These are phyloP conservation scores for Drosophila demipolita DNA, from an alignment of 2,888 invertebrate species.

Conservation along the genomic window DNA sequence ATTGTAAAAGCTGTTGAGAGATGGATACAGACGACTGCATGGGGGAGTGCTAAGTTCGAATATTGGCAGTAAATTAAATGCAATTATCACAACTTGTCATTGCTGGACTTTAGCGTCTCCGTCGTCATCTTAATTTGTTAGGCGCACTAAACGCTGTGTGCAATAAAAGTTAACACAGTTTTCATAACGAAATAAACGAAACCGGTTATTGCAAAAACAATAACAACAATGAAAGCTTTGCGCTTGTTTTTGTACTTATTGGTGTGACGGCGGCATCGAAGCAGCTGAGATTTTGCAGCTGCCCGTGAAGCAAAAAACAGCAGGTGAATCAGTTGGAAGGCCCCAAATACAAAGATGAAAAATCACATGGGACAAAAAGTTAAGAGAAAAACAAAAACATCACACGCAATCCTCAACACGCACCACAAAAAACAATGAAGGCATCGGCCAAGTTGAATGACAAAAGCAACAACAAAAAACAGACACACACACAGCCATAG, in stretches of 20 bases:
- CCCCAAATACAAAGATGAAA: constrained; percentile 8
- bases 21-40: neutral
- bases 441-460: constrained; percentile 63
- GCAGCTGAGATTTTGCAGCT: constrained; percentile 76
- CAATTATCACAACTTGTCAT: constrained; percentile 46
- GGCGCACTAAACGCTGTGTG: constrained; percentile 39
- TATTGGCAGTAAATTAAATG: constrained; percentile 13
- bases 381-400: neutral
- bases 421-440: constrained; percentile 45
- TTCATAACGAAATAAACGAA: constrained; percentile 53
- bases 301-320: constrained; percentile 49
- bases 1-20: neutral
- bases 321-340: constrained; percentile 66
- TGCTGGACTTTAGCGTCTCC: constrained; percentile 1
- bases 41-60: neutral
- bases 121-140: constrained; percentile 30
- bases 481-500: constrained; percentile 13
- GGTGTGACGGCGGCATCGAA: constrained; percentile 19
- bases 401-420: constrained; percentile 14
- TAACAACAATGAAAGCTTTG: constrained; percentile 43
- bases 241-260: constrained; percentile 43
- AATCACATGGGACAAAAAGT: constrained; percentile 16
- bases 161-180: constrained; percentile 56
- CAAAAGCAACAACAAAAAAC: constrained; percentile 46
- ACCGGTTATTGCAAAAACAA: constrained; percentile 66